Evolutionary conservation across 2,888 invertebrate species (phyloP).

Genomic region (Dasysyrphus albostriatus): DNA sequence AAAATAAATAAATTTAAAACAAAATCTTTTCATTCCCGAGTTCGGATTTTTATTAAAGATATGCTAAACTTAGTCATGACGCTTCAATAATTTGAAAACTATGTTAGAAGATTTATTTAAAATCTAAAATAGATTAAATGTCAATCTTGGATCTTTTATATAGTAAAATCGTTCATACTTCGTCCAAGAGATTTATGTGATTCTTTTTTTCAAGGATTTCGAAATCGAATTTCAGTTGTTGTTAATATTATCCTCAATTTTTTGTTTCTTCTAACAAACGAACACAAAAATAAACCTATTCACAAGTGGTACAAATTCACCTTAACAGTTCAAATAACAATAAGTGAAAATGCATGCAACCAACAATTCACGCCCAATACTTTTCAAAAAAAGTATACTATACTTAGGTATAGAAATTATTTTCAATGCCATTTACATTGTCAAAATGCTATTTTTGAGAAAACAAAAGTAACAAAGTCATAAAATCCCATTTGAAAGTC

Average conservation of each 20-base stretch:
- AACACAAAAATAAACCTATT: background rate
- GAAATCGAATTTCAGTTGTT: background rate
- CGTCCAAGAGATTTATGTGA: no score
- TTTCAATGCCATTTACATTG: constrained; percentile 50
- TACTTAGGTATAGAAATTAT: constrained; percentile 8
- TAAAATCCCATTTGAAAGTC: constrained; percentile 70
- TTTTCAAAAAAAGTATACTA: constrained; percentile 22
- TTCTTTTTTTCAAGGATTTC: background rate
- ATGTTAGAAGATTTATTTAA: no score
- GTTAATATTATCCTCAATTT: background rate
- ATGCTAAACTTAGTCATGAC: no score
- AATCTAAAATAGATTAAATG: no score
- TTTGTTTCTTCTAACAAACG: background rate
- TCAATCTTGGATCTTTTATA: no score
- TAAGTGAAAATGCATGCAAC: constrained; percentile 70
- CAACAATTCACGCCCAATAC: constrained; percentile 75
- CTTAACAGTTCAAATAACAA: constrained; percentile 27
- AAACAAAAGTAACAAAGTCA: constrained; percentile 40
- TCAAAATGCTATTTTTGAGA: constrained; percentile 20
- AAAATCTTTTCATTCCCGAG: no score
- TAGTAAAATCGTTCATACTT: no score
- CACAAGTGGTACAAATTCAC: constrained; percentile 24
- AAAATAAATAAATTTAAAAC: no score
- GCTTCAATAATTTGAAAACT: no score
- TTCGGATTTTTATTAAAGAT: no score